Evolutionary conservation across 2,888 invertebrate species (phyloP).

Genomic region (Idaea straminata): DNA sequence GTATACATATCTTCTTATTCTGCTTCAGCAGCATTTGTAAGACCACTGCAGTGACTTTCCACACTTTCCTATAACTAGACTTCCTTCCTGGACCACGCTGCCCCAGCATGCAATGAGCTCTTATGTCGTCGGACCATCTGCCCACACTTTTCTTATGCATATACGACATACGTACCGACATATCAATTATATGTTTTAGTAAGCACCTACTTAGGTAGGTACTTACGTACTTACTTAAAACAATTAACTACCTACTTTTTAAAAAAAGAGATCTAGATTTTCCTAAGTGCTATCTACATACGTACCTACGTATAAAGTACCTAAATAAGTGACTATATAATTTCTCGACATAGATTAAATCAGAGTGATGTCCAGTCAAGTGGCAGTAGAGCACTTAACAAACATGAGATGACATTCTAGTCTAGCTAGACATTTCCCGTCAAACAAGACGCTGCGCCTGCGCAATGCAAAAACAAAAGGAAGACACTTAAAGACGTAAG

Average conservation of each 20-base stretch:
- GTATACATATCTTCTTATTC: too few relatives aligned
- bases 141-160: too few relatives aligned
- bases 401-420: not conserved
- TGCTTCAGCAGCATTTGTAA: too few relatives aligned
- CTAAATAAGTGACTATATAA: not conserved
- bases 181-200: too few relatives aligned
- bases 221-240: too few relatives aligned
- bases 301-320: not conserved
- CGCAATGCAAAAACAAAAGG: too few relatives aligned
- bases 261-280: not conserved
- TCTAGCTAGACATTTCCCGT: not conserved
- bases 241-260: not conserved
- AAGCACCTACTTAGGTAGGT: not conserved
- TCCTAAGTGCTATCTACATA: not conserved
- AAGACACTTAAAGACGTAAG: not conserved
- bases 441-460: slow-evolving; percentile 2
- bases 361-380: not conserved
- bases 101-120: too few relatives aligned
- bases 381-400: not conserved
- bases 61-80: too few relatives aligned
- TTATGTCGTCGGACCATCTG: too few relatives aligned
- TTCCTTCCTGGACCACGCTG: too few relatives aligned
- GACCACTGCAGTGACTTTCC: too few relatives aligned
- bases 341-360: not conserved
- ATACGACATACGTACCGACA: too few relatives aligned